A percentile compares a stretch with the other conserved stretches of the same genome.
Conservation (phyloP, 2,797 vertebrate species). For the Fratercula arctica region DNA sequence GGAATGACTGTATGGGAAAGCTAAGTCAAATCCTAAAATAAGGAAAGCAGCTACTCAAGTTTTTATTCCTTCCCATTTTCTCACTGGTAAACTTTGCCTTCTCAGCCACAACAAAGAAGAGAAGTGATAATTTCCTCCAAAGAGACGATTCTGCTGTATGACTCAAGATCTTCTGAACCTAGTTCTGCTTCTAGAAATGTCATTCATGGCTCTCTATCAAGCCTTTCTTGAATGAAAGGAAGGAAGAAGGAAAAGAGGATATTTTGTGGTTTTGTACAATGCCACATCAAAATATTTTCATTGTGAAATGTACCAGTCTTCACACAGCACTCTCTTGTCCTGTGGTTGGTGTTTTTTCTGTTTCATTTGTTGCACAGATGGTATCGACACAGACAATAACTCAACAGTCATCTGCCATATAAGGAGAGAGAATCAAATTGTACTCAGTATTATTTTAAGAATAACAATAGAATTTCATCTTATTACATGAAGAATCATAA, state of each 20-base stretch:
- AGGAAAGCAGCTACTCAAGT: background rate
- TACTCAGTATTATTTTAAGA: slow-evolving; percentile 6
- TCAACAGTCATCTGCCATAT: background rate
- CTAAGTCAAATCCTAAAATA: background rate
- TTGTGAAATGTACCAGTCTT: background rate
- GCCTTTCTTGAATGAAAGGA: slow-evolving; percentile 26
- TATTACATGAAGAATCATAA: background rate
- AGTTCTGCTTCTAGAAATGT: background rate
- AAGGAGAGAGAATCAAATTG: slow-evolving; percentile 26
- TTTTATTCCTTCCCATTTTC: background rate
- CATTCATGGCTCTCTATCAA: background rate
- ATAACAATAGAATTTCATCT: slow-evolving; percentile 26
- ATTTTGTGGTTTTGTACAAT: slow-evolving; percentile 22
- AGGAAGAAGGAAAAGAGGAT: slow-evolving; percentile 17
- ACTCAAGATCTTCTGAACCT: slow-evolving; percentile 1
- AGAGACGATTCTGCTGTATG: background rate
- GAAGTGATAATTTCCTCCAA: background rate
- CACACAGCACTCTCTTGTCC: background rate
- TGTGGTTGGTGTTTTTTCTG: background rate
- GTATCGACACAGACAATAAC: slow-evolving; percentile 8
- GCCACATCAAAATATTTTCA: slow-evolving; percentile 32
- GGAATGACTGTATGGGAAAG: background rate
- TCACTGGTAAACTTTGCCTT: background rate
- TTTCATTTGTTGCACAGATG: slow-evolving; percentile 20
- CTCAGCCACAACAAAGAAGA: background rate